Percentiles rank a stretch among this genome's conserved stretches.
Evolutionary conservation across 2,888 invertebrate genomes (phyloP).

Genomic region (Xanthia icteritia): DNA sequence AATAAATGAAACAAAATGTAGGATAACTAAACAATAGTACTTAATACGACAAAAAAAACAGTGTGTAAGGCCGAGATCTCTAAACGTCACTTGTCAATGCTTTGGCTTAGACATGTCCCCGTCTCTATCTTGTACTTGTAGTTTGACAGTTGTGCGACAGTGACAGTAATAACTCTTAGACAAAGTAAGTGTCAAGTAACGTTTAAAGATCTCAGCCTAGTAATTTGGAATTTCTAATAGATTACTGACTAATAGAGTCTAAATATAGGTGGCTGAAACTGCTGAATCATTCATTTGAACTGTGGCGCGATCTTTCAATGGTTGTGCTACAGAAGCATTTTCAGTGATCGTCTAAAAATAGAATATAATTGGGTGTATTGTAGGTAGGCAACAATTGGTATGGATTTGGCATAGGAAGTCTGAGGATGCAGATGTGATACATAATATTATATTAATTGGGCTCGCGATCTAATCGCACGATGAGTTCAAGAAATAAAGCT

Average conservation of each 20-base stretch:
- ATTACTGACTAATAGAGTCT: neutral
- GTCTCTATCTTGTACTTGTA: neutral
- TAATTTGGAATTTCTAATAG: neutral
- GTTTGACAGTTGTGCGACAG: too few relatives aligned
- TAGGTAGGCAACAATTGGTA: neutral
- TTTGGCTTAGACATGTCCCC: neutral
- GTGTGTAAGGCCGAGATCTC: neutral
- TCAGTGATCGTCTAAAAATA: neutral
- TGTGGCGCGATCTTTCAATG: neutral
- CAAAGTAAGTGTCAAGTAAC: neutral
- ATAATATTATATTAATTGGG: neutral
- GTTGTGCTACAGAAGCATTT: neutral
- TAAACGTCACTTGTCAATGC: neutral
- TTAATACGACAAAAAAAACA: too few relatives aligned
- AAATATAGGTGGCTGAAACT: neutral
- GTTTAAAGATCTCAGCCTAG: neutral
- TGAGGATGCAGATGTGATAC: neutral
- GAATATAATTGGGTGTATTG: neutral
- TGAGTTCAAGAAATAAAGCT: neutral
- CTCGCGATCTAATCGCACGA: neutral
- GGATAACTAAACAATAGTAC: too few relatives aligned
- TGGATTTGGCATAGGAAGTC: neutral
- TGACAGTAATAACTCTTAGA: neutral
- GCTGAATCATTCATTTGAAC: constrained; percentile 5
- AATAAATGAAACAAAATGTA: too few relatives aligned